Evolutionary conservation across 2,797 vertebrate genomes (phyloP), one percentile per base, ranked within the genome.

Genomic region (Basileuterus tristriatus): DNA sequence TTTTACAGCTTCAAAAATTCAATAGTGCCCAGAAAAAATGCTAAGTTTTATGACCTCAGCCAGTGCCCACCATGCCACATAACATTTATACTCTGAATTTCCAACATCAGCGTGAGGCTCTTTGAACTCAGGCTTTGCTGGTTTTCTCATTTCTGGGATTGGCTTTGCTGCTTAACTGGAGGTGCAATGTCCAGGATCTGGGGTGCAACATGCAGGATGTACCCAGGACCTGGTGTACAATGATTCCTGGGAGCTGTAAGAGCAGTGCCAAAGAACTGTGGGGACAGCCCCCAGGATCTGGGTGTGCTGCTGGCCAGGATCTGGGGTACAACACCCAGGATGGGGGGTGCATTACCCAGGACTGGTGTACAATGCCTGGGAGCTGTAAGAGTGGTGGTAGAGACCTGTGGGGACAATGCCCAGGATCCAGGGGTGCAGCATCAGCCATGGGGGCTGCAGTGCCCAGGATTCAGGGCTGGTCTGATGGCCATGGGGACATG

Each of bases 1-100:
- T 50, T 90, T 92, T 11, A 30, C 79, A 68, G 94, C 93, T 90
- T 83, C 89, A 63, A 72, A 96, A n/a, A 56, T 59, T 82, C 94
- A n/a, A 26, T 65, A 90, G 83, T 3, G 30, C 27, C 88, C 75
- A 60, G 76, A 17, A 76, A 22, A 72, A 60, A 41, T 34, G 12
- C 14, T 27, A 50, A 24, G 20, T 91, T 86, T 83, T 58, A 69
- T 79, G 63, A 58, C 52, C 63, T 53, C 69, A 52, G 32, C 68
- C 37, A 32, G 37, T 20, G 70, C 71, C 60, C 49, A 64, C 76
- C 52, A 14, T 12, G 23, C 79, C 79, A 56, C 0, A 1, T 9
- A 34, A 64, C 5, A 12, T 69, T 83, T 50, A 27, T 69, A 34
- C 30, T 41, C 64, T 65, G 43, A 65, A 43, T 81, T 78, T 83